phyloP scores from a whole-genome alignment of 2,888 invertebrate species.

The Agonum fuliginosum region DNA sequence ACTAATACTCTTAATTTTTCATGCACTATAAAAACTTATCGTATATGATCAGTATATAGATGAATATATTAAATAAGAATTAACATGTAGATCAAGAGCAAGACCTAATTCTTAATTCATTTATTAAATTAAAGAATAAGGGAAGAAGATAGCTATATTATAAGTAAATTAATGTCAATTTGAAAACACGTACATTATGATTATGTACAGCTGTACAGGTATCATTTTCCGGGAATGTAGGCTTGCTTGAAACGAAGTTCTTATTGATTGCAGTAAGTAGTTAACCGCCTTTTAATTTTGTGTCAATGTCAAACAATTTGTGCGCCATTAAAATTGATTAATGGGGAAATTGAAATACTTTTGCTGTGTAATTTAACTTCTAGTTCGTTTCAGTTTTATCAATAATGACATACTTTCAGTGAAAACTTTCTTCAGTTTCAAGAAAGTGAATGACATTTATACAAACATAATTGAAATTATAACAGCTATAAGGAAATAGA shows the following conservation, averaged over 20 bases:
- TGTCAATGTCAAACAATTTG: conserved; percentile 49
- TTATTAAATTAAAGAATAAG: too few species aligned
- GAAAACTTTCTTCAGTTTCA: too few species aligned
- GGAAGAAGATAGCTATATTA: too few species aligned
- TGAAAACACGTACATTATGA: background rate
- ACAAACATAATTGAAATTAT: too few species aligned
- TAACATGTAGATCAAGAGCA: too few species aligned
- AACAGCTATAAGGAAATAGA: too few species aligned
- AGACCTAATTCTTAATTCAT: too few species aligned
- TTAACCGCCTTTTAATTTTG: conserved; percentile 41
- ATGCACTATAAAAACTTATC: too few species aligned
- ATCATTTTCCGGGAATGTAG: background rate
- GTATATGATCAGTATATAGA: too few species aligned
- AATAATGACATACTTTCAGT: background rate
- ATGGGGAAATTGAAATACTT: conserved; percentile 39
- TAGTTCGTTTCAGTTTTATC: background rate
- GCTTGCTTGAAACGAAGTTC: background rate
- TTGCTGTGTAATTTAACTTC: background rate
- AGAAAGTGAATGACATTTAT: too few species aligned
- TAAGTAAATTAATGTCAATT: background rate
- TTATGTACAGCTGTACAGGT: background rate
- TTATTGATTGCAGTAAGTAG: conserved; percentile 21
- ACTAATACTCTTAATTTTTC: too few species aligned
- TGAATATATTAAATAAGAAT: too few species aligned
- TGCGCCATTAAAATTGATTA: conserved; percentile 37